Evolutionary conservation across 2,113 vertebrate genomes (phyloP).

Genomic region (Vireo altiloquus): DNA sequence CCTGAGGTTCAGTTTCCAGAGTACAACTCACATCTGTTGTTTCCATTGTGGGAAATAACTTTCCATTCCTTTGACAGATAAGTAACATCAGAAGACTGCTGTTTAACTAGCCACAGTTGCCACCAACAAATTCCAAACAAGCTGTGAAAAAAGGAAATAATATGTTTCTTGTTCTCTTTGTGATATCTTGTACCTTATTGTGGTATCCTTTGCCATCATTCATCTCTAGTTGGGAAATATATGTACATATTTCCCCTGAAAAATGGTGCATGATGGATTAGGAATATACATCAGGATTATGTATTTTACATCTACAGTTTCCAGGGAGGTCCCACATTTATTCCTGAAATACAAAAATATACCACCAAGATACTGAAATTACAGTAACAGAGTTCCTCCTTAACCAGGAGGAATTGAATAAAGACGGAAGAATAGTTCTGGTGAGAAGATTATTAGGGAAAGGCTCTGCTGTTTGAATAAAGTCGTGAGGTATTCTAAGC

Average conservation of each 20-base stretch:
- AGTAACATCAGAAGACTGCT: not conserved
- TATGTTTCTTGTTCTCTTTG: not conserved
- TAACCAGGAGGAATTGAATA: not conserved
- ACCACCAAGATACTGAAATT: not conserved
- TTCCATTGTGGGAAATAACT: not conserved
- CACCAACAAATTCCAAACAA: slow-evolving; percentile 4
- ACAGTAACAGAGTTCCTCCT: not conserved
- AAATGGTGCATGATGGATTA: not conserved
- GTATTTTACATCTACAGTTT: not conserved
- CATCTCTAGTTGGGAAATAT: not conserved
- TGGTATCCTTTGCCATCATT: not conserved
- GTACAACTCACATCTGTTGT: not conserved
- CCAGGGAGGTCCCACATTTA: not conserved
- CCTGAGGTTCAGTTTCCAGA: not conserved
- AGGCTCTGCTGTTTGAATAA: not conserved
- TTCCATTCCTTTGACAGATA: not conserved
- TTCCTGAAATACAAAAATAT: not conserved
- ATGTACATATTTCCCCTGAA: not conserved
- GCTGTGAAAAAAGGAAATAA: not conserved
- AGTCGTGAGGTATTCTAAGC: not conserved
- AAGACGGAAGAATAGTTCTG: not conserved
- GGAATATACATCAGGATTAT: not conserved
- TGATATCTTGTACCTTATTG: not conserved
- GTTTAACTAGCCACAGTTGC: not conserved
- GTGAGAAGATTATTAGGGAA: not conserved